A percentile compares a stretch with the other conserved stretches of the same genome.
Evolutionary conservation across 2,797 vertebrate genomes (phyloP).

Genomic region (Hoplostethus mediterraneus): DNA sequence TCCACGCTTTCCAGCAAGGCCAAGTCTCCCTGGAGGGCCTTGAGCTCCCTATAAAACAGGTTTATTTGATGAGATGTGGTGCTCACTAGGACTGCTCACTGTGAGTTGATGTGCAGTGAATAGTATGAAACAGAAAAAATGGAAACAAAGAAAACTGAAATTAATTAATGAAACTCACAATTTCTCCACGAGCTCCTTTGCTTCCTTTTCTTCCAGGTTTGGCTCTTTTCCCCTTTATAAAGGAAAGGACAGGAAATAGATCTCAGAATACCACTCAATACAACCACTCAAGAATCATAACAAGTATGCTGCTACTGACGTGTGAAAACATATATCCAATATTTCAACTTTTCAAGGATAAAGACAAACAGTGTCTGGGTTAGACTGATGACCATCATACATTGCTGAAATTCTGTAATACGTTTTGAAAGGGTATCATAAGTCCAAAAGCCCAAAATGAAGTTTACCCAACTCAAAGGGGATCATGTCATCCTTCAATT

Average conservation of each 20-base stretch:
- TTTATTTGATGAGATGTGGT: not conserved
- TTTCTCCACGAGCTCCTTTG: conserved; percentile 74
- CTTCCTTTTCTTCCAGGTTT: conserved; percentile 69
- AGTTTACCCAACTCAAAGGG: not conserved
- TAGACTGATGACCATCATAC: too few species aligned
- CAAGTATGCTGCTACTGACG: not conserved
- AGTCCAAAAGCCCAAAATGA: too few species aligned
- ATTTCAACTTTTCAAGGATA: too few species aligned
- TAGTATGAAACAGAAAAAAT: not conserved
- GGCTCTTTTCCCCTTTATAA: conserved; percentile 71
- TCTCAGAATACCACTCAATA: not conserved
- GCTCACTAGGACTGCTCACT: too few species aligned
- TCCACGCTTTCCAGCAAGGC: conserved; percentile 75
- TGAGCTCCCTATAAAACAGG: conserved; percentile 71
- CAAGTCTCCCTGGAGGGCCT: conserved; percentile 71
- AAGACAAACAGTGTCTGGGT: too few species aligned
- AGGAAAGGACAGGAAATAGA: conserved; percentile 28
- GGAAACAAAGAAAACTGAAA: not conserved
- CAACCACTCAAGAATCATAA: not conserved
- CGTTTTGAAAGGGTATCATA: too few species aligned
- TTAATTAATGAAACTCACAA: conserved; percentile 66
- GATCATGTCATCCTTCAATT: not conserved
- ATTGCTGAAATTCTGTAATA: too few species aligned
- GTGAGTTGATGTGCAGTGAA: too few species aligned
- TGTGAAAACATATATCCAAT: too few species aligned